These are phyloP conservation scores for Kobus ellipsiprymnus DNA, from an alignment of 2,113 vertebrate genomes.

Conservation along the genomic window DNA sequence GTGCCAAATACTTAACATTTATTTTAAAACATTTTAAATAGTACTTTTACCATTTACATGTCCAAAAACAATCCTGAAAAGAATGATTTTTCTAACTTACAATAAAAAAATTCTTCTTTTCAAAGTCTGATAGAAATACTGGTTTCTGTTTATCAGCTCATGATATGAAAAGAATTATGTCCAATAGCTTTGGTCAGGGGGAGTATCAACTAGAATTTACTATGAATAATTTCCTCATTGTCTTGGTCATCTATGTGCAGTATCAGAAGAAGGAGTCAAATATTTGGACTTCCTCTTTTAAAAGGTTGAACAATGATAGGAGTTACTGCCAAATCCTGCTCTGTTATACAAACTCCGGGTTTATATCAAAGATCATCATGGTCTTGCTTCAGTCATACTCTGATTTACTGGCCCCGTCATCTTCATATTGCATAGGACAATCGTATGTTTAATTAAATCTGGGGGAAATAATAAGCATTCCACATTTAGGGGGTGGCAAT, in stretches of 20 bases:
- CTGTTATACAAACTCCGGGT: not conserved
- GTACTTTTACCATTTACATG: not conserved
- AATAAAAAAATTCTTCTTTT: constrained; percentile 10
- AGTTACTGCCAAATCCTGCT: not conserved
- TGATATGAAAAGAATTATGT: not conserved
- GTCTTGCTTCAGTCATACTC: constrained; percentile 31
- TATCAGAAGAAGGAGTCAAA: not conserved
- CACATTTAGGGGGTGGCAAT: constrained; percentile 12
- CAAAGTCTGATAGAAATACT: constrained; percentile 10
- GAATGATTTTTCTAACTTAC: not conserved
- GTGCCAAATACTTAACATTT: constrained; percentile 51
- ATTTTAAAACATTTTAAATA: constrained; percentile 45
- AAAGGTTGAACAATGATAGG: not conserved
- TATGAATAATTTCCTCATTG: constrained; percentile 4
- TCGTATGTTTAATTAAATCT: constrained; percentile 51
- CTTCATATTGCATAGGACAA: constrained; percentile 18
- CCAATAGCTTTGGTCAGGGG: not conserved
- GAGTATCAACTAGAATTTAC: not conserved
- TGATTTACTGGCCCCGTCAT: not conserved
- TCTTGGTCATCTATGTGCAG: not conserved
- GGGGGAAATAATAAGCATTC: constrained; percentile 37
- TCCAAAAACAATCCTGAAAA: constrained; percentile 42
- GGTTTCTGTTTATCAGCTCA: not conserved
- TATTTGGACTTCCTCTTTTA: not conserved
- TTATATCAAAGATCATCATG: not conserved